phyloP scores from a whole-genome alignment of 2,888 invertebrate species.

The Pollenia labialis region DNA sequence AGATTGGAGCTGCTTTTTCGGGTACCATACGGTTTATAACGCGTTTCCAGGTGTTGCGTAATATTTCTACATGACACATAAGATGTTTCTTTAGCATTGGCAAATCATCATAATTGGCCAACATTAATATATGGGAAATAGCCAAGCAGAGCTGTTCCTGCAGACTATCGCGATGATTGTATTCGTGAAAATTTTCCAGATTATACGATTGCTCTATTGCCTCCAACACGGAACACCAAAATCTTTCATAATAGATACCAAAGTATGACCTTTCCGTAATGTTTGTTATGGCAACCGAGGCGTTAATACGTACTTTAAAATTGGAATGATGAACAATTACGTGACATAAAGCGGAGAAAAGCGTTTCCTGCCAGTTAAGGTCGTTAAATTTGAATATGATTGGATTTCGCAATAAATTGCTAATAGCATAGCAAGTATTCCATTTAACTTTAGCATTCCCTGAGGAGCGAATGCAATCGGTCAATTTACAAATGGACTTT shows the following conservation, averaged over 20 bases:
- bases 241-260: slow-evolving; percentile 86
- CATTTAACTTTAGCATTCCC: slow-evolving; percentile 94
- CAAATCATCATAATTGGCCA: slow-evolving; percentile 87
- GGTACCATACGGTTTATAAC: slow-evolving; percentile 83
- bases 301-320: slow-evolving; percentile 95
- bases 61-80: slow-evolving; percentile 78
- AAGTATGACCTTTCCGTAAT: slow-evolving; percentile 87
- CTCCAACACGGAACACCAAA: slow-evolving; percentile 90
- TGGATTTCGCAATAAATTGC: slow-evolving; percentile 90
- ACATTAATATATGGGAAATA: slow-evolving; percentile 88
- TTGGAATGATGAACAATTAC: slow-evolving; percentile 90
- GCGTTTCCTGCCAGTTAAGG: slow-evolving; percentile 85
- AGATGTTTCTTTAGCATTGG: slow-evolving; percentile 83
- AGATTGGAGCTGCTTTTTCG: slow-evolving; percentile 80
- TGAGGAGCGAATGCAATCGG: slow-evolving; percentile 88
- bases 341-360: slow-evolving; percentile 88
- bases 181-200: slow-evolving; percentile 92
- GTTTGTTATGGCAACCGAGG: slow-evolving; percentile 89
- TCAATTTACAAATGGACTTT: slow-evolving; percentile 87
- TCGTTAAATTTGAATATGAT: slow-evolving; percentile 78
- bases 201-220: slow-evolving; percentile 92
- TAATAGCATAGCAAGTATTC: slow-evolving; percentile 96
- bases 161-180: slow-evolving; percentile 93
- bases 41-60: slow-evolving; percentile 81
- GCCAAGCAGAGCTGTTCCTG: slow-evolving; percentile 93